Evolutionary conservation across 1,140 invertebrate species (phyloP), one percentile per base, ranked within the genome.

Genomic region (Bicyclus anynana): DNA sequence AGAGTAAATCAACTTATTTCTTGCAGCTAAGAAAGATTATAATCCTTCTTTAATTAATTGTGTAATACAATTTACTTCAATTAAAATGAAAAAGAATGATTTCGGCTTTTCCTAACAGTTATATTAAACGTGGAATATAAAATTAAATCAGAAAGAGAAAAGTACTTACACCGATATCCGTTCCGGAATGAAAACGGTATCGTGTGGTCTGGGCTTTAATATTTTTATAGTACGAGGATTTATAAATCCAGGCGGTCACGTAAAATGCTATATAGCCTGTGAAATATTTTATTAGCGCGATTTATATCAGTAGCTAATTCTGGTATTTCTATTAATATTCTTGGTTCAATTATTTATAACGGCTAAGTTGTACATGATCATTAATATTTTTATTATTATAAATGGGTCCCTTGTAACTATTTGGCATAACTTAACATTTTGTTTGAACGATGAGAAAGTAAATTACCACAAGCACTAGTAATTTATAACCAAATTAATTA

Each of bases 221-320:
- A n/a, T n/a, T n/a, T 27, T 27, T 10, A 33, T 33, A 33, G 29
- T 12, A 33, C 10, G 9, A 29, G 16, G 40, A 44, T 44, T 53
- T 54, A 49, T 60, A 54, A 54, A 53, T 60, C 44, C 37, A 44
- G 37, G 48, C 20, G 53, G 53, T 57, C 50, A 57, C 58, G 49
- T 44, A 58, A 29, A 49, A 48, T 56, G 18, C 49, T 38, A 56
- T 48, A 49, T 49, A 59, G 7, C 27, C 10, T 52, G 48, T 52
- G 42, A 59, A 59, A 42, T 50, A 52, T 35, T 52, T 33, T 52
- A 46, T 42, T 42, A 29, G 27, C 29, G 10, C 16, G 18, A 44
- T 44, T 20, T 33, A 10, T 44, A 44, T 44, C 16, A 20, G 18
- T 7, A 44, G 9, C 29, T 33, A 33, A 12, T 6, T 18, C 6